phyloP scores from a whole-genome alignment of 2,888 invertebrate genomes.

The Agapetus fuscipes region DNA sequence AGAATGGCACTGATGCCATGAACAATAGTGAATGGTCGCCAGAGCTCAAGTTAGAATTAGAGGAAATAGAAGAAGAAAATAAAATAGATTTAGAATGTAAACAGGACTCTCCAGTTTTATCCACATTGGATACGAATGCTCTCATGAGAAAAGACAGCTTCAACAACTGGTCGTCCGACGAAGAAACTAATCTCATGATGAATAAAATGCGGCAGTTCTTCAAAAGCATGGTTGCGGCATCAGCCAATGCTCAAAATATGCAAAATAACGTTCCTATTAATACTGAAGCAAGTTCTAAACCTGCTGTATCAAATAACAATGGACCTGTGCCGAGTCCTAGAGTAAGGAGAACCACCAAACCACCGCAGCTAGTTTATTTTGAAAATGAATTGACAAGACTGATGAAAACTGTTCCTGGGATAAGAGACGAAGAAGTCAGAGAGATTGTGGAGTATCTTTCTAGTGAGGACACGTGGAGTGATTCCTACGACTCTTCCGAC shows the following conservation, averaged over 20 bases:
- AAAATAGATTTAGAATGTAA: conserved; percentile 45
- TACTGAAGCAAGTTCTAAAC: conserved; percentile 43
- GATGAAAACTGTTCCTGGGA: conserved; percentile 90
- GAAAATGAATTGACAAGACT: conserved; percentile 81
- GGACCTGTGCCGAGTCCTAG: conserved; percentile 48
- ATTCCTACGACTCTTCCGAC: conserved; percentile 87
- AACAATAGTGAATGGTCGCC: conserved; percentile 21
- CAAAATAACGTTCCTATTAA: conserved; percentile 29
- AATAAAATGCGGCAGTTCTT: conserved; percentile 89
- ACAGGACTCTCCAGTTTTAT: conserved; percentile 43
- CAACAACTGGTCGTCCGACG: conserved; percentile 90
- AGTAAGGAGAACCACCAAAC: conserved; percentile 57
- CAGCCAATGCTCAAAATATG: conserved; percentile 36
- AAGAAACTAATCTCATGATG: conserved; percentile 93
- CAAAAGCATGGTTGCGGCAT: conserved; percentile 76
- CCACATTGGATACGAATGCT: conserved; percentile 42
- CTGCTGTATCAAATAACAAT: conserved; percentile 36
- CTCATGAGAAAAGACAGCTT: conserved; percentile 80
- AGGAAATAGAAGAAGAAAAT: conserved; percentile 51
- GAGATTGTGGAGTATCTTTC: conserved; percentile 89
- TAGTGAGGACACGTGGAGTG: conserved; percentile 89
- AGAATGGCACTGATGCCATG: conserved; percentile 47
- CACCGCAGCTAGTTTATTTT: conserved; percentile 79
- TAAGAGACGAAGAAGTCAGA: conserved; percentile 80
- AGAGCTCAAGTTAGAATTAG: conserved; percentile 46